These are phyloP conservation scores for Brevimyrus niger DNA, from an alignment of 2,113 vertebrate genomes.

Conservation along the genomic window DNA sequence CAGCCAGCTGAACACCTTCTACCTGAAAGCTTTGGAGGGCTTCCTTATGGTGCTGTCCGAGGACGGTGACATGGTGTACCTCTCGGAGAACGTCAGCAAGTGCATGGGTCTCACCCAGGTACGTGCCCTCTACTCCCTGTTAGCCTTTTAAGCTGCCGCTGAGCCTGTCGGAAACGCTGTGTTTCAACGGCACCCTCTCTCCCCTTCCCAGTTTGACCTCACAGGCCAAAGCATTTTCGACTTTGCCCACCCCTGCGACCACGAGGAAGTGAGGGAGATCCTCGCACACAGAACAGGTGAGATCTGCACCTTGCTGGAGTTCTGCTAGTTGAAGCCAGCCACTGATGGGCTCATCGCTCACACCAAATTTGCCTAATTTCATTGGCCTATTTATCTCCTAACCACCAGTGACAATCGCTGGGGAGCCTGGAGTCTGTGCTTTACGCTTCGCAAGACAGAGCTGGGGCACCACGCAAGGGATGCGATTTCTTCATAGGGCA, in stretches of 20 bases:
- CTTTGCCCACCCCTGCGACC: constrained; percentile 94
- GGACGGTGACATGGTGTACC: constrained; percentile 94
- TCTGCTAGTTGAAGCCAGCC: not conserved
- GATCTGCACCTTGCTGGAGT: constrained; percentile 19
- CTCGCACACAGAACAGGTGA: constrained; percentile 87
- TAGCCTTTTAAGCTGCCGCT: not conserved
- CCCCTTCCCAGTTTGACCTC: constrained; percentile 79
- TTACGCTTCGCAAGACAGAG: not conserved
- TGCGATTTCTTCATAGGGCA: not conserved
- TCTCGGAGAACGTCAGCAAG: constrained; percentile 92
- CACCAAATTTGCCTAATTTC: not conserved
- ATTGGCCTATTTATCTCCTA: not conserved
- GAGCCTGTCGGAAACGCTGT: not conserved
- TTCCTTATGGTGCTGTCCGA: constrained; percentile 95
- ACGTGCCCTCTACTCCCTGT: not conserved
- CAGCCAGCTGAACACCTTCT: constrained; percentile 80
- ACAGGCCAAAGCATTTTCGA: constrained; percentile 96
- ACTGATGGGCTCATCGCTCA: not conserved
- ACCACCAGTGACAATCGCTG: not conserved
- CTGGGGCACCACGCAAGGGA: not conserved
- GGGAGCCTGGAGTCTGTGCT: not conserved
- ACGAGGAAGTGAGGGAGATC: constrained; percentile 95
- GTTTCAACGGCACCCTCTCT: not conserved
- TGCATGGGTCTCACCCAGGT: constrained; percentile 96
- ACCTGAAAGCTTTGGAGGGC: constrained; percentile 92